Base-by-base conservation (phyloP, 1,140 invertebrate species). In the Globodera ellingtonae region DNA sequence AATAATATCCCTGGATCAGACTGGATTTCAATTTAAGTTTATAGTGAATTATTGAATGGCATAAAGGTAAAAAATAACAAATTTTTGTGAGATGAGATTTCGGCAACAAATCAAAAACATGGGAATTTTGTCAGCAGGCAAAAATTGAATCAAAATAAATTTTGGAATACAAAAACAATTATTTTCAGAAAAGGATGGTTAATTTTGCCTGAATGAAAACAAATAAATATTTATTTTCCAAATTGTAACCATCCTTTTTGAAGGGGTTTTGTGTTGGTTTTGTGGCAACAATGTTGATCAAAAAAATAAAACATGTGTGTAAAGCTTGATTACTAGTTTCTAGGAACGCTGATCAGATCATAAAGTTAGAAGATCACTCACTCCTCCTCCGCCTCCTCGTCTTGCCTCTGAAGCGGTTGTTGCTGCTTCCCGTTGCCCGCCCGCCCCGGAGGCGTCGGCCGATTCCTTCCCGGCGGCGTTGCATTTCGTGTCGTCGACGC, bases 1-100 rank as follows among this genome's bases (percentile, higher is more conserved):
- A 62, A 62, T 62, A 62, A 62, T 62, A 62, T 62, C 56, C 56
- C 56, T 62, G 56, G 50, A 62, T 62, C 56, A 62, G 56, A 62
- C 13, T 35, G 10, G 18, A 62, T 15, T 18, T 18, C 10, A 62
- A 5, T 18, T 62, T 62, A 62, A 62, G 56, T 62, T 62, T 62
- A 62, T 62, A 62, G 56, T 62, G 56, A 62, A 62, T 21, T 59
- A 62, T 3, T 18, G 56, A 62, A 62, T 62, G 56, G 56, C 56
- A 62, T 62, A 62, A 62, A 62, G 18, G 56, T 13, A 62, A 62
- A 62, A 35, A 24, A 24, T 21, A 62, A 62, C 56, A 62, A 62
- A 62, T 13, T 62, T 9, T 52, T 13, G 18, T 62, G 56, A 62
- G 56, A 62, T 62, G 56, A 62, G 56, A 62, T 62, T 62, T 4